Evolutionary conservation across 2,113 vertebrate genomes (phyloP).

Genomic region (Neoarius graeffei): DNA sequence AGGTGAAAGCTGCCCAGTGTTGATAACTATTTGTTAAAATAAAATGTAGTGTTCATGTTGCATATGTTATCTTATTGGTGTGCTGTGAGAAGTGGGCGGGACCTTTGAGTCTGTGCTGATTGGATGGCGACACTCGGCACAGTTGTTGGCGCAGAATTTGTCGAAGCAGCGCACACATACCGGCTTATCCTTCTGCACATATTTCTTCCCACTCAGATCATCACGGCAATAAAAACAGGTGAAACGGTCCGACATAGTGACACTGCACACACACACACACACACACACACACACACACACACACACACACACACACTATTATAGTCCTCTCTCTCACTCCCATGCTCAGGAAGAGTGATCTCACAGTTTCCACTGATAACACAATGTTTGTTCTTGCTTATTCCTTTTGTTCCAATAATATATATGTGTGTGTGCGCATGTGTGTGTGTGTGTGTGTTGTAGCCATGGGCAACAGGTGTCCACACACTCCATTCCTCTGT

Average conservation of each 20-base stretch:
- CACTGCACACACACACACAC: constrained; percentile 62
- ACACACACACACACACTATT: not conserved
- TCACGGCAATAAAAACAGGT: constrained; percentile 91
- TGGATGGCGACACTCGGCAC: constrained; percentile 85
- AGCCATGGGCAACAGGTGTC: constrained; percentile 34
- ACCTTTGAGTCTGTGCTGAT: constrained; percentile 92
- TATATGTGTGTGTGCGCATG: constrained; percentile 6
- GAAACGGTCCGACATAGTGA: constrained; percentile 84
- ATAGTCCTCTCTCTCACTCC: not conserved
- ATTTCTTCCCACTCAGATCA: constrained; percentile 86
- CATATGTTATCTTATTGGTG: not conserved
- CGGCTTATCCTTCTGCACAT: constrained; percentile 84
- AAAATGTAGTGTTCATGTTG: not conserved
- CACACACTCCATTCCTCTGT: not conserved
- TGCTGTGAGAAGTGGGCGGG: not conserved
- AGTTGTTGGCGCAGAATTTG: constrained; percentile 93
- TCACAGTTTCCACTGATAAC: constrained; percentile 4
- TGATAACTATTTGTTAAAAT: not conserved
- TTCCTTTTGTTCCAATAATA: not conserved
- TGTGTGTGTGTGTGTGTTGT: constrained; percentile 12
- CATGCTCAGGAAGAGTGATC: not conserved
- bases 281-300: constrained; percentile 54
- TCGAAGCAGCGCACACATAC: constrained; percentile 93
- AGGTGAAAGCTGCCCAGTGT: not conserved
- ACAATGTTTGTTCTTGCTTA: constrained; percentile 42